Evolutionary conservation across 2,797 vertebrate genomes (phyloP).

Genomic region (Odontamblyopus rebecca): DNA sequence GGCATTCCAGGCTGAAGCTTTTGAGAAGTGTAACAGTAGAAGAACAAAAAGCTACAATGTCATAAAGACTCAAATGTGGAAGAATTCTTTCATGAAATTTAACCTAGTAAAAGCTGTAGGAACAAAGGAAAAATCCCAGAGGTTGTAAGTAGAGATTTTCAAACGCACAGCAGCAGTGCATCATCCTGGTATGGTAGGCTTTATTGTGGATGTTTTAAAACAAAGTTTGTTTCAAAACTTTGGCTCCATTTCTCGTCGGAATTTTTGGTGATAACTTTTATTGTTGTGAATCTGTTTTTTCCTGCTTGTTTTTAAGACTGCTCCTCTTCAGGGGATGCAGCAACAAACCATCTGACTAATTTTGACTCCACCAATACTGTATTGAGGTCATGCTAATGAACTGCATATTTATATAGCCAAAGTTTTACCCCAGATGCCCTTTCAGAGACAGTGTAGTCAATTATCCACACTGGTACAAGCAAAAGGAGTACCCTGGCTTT

Average conservation of each 20-base stretch:
- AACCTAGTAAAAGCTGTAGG: neutral
- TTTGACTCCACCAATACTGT: neutral
- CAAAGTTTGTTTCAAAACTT: neutral
- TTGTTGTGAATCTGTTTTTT: neutral
- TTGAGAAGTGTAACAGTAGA: conserved; percentile 11
- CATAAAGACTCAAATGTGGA: conserved; percentile 1
- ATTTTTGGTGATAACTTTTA: neutral
- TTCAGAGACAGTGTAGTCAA: neutral
- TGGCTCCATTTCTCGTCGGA: neutral
- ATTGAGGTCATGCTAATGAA: neutral
- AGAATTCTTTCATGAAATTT: neutral
- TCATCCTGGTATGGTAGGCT: neutral
- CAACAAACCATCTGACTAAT: neutral
- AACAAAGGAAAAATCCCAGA: neutral
- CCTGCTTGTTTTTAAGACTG: neutral
- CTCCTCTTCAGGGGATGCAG: neutral
- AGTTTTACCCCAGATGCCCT: neutral
- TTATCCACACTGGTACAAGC: neutral
- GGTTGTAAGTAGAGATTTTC: conserved; percentile 1
- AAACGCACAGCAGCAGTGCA: conserved; percentile 7
- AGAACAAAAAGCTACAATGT: conserved; percentile 6
- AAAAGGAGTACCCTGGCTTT: neutral
- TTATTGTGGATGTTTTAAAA: conserved; percentile 5
- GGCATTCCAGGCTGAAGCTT: neutral
- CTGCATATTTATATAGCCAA: neutral